Conservation (phyloP, 37 sponge, comb jelly and placozoan genomes). For the Mnemiopsis leidyi region DNA sequence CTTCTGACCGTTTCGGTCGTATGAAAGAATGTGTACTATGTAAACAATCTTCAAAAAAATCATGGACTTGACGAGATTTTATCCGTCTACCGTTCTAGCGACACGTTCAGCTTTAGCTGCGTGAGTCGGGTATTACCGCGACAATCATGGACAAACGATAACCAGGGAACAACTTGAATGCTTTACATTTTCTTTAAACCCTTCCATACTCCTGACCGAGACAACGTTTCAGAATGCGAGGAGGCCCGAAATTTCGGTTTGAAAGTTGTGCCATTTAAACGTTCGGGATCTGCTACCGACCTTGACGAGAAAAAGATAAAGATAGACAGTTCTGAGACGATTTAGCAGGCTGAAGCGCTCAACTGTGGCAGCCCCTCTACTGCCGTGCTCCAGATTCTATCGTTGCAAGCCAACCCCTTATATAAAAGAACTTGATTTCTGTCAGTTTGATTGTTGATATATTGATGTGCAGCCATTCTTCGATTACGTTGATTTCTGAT, state of each 20-base stretch:
- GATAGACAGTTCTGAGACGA: background rate
- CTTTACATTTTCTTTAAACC: too few species aligned
- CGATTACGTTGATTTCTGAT: background rate
- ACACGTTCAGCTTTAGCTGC: too few species aligned
- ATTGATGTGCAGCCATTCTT: background rate
- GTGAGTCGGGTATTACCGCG: too few species aligned
- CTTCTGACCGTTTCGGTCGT: too few species aligned
- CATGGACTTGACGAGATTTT: too few species aligned
- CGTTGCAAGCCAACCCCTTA: background rate
- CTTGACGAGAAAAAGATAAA: background rate
- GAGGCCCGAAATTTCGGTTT: slow-evolving; percentile 53
- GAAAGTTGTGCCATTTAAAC: slow-evolving; percentile 58
- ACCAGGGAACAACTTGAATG: too few species aligned
- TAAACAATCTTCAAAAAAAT: too few species aligned
- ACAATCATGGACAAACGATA: too few species aligned
- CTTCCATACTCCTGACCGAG: too few species aligned
- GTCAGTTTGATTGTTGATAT: background rate
- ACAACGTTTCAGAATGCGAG: slow-evolving; percentile 30
- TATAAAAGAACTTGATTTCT: background rate
- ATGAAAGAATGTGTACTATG: too few species aligned
- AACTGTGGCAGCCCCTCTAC: background rate
- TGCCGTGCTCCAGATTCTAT: background rate
- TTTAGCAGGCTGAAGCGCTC: background rate
- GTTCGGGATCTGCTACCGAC: background rate
- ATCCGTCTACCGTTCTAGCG: too few species aligned